Conservation (phyloP, 2,888 invertebrate species). For the Drosophila tripunctata region DNA sequence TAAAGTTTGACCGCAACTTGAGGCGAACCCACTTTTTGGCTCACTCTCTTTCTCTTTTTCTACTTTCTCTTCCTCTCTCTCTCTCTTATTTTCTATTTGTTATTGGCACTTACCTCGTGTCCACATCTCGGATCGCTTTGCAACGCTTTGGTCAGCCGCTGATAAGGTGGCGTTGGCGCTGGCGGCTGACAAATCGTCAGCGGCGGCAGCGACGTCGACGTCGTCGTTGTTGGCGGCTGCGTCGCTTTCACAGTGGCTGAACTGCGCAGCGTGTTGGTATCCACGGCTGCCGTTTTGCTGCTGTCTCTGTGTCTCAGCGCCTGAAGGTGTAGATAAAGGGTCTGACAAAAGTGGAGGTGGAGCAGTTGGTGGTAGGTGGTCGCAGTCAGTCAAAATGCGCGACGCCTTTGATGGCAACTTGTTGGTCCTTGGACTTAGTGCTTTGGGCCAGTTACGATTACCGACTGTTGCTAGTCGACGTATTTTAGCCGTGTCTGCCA, state of each 20-base stretch:
- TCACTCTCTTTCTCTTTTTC: background rate
- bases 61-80: background rate
- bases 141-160: conserved; percentile 85
- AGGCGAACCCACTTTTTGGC: conserved; percentile 7
- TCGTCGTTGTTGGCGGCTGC: conserved; percentile 36
- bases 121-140: conserved; percentile 86
- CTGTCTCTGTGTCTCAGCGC: conserved; percentile 48
- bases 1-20: conserved; percentile 44
- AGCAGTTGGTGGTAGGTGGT: background rate
- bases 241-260: conserved; percentile 74
- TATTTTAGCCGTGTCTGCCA: conserved; percentile 14
- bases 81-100: background rate
- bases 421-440: conserved; percentile 29
- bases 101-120: conserved; percentile 84
- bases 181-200: conserved; percentile 79
- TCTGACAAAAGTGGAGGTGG: background rate
- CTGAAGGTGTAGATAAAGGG: conserved; percentile 2
- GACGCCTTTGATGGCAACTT: conserved; percentile 43
- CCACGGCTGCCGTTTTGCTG: conserved; percentile 84
- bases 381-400: conserved; percentile 18
- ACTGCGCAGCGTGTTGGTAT: conserved; percentile 83
- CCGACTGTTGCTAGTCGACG: conserved; percentile 18
- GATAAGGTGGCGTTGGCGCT: conserved; percentile 85
- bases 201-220: conserved; percentile 55
- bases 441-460: background rate